Percentiles rank a stretch among this genome's conserved stretches.
Conservation (phyloP, 2,113 vertebrate species). For the Clarias magur region DNA sequence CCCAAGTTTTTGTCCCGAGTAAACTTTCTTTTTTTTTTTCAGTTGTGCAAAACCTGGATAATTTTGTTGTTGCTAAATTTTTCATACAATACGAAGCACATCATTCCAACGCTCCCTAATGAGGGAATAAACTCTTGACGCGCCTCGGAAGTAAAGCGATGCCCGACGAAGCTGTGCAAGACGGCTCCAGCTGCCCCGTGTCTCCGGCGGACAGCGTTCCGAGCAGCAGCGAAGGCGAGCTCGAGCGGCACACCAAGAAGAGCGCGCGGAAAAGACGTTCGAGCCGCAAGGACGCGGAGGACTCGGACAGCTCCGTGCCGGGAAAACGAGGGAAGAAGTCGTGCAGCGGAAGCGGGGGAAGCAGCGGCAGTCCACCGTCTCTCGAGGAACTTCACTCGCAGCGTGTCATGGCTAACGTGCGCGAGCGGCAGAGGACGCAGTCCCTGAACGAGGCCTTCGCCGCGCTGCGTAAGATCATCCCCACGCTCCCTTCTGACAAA, state of each 20-base stretch:
- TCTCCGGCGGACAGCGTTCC: constrained; percentile 92
- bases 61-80: neutral
- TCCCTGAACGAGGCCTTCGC: constrained; percentile 96
- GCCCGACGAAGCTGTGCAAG: constrained; percentile 71
- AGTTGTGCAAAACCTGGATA: constrained; percentile 41
- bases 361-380: constrained; percentile 84
- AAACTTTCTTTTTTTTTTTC: constrained; percentile 67
- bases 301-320: constrained; percentile 80
- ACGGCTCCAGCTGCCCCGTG: constrained; percentile 85
- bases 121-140: constrained; percentile 19
- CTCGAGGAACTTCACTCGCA: constrained; percentile 94
- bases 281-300: constrained; percentile 83
- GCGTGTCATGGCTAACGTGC: constrained; percentile 96
- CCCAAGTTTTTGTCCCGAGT: constrained; percentile 63
- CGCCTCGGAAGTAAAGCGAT: constrained; percentile 46
- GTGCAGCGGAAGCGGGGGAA: constrained; percentile 82
- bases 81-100: neutral
- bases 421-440: constrained; percentile 94
- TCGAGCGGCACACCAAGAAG: constrained; percentile 80
- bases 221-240: constrained; percentile 93
- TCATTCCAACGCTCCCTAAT: constrained; percentile 29
- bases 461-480: constrained; percentile 94
- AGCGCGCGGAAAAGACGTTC: constrained; percentile 83
- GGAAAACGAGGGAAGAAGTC: constrained; percentile 85
- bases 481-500: constrained; percentile 96